A percentile compares a stretch with the other conserved stretches of the same genome.
Evolutionary conservation across 2,113 vertebrate species (phyloP).

Genomic region (Ailuropoda melanoleuca): DNA sequence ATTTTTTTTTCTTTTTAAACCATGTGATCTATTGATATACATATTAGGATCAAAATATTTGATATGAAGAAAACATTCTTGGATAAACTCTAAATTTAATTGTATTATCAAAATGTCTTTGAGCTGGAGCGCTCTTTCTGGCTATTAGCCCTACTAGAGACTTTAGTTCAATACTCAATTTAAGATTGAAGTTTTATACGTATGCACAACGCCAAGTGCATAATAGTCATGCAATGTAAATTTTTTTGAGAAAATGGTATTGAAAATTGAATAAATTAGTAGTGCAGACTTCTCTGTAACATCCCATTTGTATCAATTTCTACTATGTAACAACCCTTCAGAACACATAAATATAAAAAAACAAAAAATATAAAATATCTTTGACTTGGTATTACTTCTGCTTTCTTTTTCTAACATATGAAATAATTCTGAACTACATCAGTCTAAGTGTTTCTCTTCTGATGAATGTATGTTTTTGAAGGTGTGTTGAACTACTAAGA

Average conservation of each 20-base stretch:
- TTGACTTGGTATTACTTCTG: neutral
- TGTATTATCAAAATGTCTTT: neutral
- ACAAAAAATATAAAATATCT: neutral
- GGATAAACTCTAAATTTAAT: neutral
- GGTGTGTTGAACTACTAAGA: constrained; percentile 34
- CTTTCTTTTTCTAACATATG: neutral
- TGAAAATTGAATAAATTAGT: neutral
- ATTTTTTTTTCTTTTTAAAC: neutral
- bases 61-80: neutral
- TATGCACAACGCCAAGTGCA: neutral
- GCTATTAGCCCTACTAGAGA: neutral
- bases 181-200: neutral
- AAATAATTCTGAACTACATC: neutral
- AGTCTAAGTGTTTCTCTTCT: constrained; percentile 6
- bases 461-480: constrained; percentile 47
- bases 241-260: neutral
- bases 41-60: neutral
- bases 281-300: neutral
- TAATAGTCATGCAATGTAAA: neutral
- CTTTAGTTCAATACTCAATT: neutral
- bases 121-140: neutral
- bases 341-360: neutral
- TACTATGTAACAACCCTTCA: neutral
- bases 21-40: neutral
- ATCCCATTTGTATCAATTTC: neutral